Evolutionary conservation across 1,140 invertebrate genomes (phyloP), one percentile per base, ranked within the genome.

Genomic region (Neocloeon triangulifer): DNA sequence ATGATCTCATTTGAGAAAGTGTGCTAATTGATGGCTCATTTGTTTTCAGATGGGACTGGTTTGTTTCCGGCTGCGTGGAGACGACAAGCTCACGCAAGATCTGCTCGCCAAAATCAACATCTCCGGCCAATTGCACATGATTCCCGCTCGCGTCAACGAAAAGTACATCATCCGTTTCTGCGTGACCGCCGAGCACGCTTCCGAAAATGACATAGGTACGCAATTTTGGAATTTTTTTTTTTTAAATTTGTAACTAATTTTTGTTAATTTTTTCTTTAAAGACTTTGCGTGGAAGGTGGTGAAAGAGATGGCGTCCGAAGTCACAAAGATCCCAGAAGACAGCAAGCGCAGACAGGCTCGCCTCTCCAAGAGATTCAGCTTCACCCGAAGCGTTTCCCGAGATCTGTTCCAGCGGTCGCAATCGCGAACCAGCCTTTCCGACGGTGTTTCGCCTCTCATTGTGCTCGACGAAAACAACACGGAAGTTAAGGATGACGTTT

Each of bases 101-200:
- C 51, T 94, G 2, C 45, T 92, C 20, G 73, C 77, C 0, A 65
- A 68, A 25, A 78, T 94, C 29, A 94, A 94, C 48, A 75, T 76
- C 8, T 80, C 78, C 0, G 81, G 84, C 3, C 73, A 76, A 43
- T 55, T 92, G 14, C 81, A 89, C 48, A 84, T 92, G 80, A 81
- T 88, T 19, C 82, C 82, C 1, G 75, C 80, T 0, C 63, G 68
- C 19, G 62, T 85, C 1, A 74, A 69, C 51, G 69, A 69, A 16
- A 68, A 72, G 43, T 86, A 79, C 46, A 57, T 67, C 2, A 74
- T 94, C 38, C 58, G 81, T 26, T 84, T 89, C 50, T 88, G 78
- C 45, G 71, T 92, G 1, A 76, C 74, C 22, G 61, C 72, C 9
- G 74, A 88, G 48, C 62, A 79, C 42, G 78, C 82, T 4, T 67